phyloP scores from a whole-genome alignment of 2,888 invertebrate genomes.

The Timandra comae region DNA sequence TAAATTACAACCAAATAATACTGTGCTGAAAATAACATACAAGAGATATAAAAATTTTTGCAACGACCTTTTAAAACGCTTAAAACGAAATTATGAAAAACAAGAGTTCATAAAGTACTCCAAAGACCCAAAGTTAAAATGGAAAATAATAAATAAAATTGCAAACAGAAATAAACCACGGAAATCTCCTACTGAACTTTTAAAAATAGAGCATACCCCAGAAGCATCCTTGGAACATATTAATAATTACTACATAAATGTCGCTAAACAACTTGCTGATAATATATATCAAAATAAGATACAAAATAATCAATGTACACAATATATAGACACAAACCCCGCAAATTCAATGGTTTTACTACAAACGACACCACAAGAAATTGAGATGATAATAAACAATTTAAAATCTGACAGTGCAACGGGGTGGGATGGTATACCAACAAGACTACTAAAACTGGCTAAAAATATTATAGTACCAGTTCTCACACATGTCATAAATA shows the following conservation, averaged over 20 bases:
- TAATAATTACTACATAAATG: constrained; percentile 6
- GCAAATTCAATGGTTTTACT: constrained; percentile 2
- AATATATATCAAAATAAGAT: too few relatives aligned
- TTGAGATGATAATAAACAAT: constrained; percentile 2
- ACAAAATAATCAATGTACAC: too few relatives aligned
- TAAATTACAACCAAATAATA: constrained; percentile 9
- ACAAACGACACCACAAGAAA: constrained; percentile 5
- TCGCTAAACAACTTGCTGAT: constrained; percentile 1
- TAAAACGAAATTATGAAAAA: constrained; percentile 16
- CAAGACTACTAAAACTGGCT: constrained; percentile 3
- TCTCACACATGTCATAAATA: constrained; percentile 4
- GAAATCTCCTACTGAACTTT: not conserved
- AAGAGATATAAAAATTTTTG: constrained; percentile 21
- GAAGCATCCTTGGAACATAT: not conserved
- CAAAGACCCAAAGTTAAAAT: constrained; percentile 9
- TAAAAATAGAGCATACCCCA: constrained; percentile 1
- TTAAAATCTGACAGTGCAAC: constrained; percentile 5
- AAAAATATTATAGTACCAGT: not conserved
- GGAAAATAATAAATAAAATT: constrained; percentile 12
- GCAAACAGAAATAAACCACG: constrained; percentile 1
- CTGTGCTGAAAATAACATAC: constrained; percentile 9
- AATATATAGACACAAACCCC: not conserved
- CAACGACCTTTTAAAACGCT: constrained; percentile 17
- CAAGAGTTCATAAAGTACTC: constrained; percentile 5
- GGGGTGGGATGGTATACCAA: constrained; percentile 7